Base-by-base conservation (phyloP, 2,888 invertebrate genomes). In the Campopleginae sp. region DNA sequence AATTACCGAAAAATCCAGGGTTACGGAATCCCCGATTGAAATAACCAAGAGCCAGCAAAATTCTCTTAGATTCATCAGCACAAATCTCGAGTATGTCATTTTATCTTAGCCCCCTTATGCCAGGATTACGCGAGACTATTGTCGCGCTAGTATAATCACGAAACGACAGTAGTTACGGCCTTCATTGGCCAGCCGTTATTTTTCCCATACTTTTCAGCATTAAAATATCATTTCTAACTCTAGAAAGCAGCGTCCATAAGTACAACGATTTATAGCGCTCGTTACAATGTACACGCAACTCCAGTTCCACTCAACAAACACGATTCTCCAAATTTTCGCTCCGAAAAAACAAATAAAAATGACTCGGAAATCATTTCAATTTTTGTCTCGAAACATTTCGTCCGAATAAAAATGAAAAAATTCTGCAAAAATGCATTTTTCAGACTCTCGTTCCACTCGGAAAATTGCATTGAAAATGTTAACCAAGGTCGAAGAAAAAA, bases 161-260 rank as follows among this genome's bases (percentile, higher is more conserved):
- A 10, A 14, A 23, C 2, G 19, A 74, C 66, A 42, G 75, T 80
- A 68, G 80, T 80, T 58, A 80, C 23, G 42, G 31, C 23, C 6
- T 58, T 61, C 10, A 68, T 12, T 68, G 75, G 75, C 38, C 75
- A 75, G 75, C 66, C 68, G n/a, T 44, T 44, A 27, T 70, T 81
- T 75, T 76, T 70, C 75, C 61, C 74, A 74, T 51, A 72, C 19
- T 58, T 19, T 19, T 33, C 14, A 7, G 48, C 19, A 76, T 48
- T n/a, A 51, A 65, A 76, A 54, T 63, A 38, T 51, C 23, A 17
- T 54, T 17, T 61, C 58, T 27, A 51, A 58, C 54, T 33, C 58
- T 61, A 58, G 33, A 42, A 14, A 42, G 42, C 61, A 17, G 17
- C 14, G 48, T 23, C 63, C 48, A 48, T 17, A 46, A 48, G 71